Conservation (phyloP, 2,888 invertebrate genomes). For the Crocallis elinguaria region DNA sequence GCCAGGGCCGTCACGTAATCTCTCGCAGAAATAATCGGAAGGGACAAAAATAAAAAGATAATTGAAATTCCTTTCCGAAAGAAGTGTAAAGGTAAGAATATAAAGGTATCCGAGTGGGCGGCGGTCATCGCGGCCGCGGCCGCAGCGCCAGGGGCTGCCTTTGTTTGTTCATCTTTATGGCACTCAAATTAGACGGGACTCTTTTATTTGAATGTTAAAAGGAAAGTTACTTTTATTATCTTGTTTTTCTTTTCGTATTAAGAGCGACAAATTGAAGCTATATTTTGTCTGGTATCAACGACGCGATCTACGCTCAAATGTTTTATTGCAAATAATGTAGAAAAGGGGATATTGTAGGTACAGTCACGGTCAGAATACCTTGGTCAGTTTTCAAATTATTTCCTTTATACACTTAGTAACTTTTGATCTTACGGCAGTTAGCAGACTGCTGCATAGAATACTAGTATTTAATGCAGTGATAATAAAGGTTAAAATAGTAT, state of each 20-base stretch:
- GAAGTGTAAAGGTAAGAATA: slow-evolving; percentile 37
- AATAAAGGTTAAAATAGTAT: too few relatives aligned
- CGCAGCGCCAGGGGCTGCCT: slow-evolving; percentile 2
- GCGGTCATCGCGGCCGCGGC: neutral
- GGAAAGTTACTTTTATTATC: slow-evolving; percentile 10
- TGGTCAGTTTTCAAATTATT: too few relatives aligned
- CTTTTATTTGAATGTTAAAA: slow-evolving; percentile 20
- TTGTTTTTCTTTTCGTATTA: slow-evolving; percentile 3
- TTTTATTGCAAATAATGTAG: too few relatives aligned
- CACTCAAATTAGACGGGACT: slow-evolving; percentile 15
- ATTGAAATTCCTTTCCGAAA: slow-evolving; percentile 42
- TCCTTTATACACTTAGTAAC: too few relatives aligned
- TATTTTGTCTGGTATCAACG: slow-evolving; percentile 1
- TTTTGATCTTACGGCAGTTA: too few relatives aligned
- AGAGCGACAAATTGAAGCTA: neutral
- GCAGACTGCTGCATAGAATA: too few relatives aligned
- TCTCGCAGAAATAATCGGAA: slow-evolving; percentile 32
- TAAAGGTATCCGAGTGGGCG: slow-evolving; percentile 24
- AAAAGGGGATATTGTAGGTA: too few relatives aligned
- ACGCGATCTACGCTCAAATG: slow-evolving; percentile 2
- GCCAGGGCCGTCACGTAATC: slow-evolving; percentile 25
- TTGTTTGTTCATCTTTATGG: slow-evolving; percentile 17
- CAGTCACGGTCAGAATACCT: too few relatives aligned
- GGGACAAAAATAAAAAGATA: slow-evolving; percentile 43
- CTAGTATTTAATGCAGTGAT: too few relatives aligned